Percentiles rank a stretch among this genome's conserved stretches.
These are phyloP conservation scores for Isichthys henryi DNA, from an alignment of 2,113 vertebrate genomes.

Conservation along the genomic window DNA sequence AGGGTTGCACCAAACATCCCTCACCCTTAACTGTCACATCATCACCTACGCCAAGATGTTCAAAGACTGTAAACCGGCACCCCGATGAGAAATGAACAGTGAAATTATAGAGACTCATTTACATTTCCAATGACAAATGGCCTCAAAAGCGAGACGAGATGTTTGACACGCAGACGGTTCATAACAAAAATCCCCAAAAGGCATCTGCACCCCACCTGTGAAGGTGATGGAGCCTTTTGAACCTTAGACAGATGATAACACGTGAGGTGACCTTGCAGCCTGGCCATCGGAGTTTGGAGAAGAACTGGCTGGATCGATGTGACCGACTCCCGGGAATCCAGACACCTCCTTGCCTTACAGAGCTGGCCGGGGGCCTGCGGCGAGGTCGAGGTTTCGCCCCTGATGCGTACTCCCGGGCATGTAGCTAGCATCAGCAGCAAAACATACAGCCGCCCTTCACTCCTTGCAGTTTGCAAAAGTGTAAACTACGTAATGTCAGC, in stretches of 20 bases:
- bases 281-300: not conserved
- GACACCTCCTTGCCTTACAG: not conserved
- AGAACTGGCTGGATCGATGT: not conserved
- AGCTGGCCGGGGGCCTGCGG: not conserved
- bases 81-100: not conserved
- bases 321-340: not conserved
- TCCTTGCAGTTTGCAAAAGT: not conserved
- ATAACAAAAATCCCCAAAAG: not conserved
- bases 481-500: not conserved
- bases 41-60: not conserved
- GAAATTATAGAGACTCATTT: not conserved
- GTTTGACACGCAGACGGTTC: not conserved
- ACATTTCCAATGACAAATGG: not conserved
- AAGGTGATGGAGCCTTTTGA: not conserved
- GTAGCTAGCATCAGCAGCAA: no score
- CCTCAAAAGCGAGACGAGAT: not conserved
- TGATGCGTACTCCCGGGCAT: no score
- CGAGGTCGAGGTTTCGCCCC: no score
- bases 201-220: not conserved
- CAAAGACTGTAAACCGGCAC: not conserved
- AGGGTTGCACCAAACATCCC: not conserved
- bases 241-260: not conserved
- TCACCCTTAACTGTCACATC: not conserved
- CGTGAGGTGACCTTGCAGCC: not conserved
- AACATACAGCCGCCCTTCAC: not conserved